Base-by-base conservation (phyloP, 2,888 invertebrate genomes). In the Dastarcus helophoroides region DNA sequence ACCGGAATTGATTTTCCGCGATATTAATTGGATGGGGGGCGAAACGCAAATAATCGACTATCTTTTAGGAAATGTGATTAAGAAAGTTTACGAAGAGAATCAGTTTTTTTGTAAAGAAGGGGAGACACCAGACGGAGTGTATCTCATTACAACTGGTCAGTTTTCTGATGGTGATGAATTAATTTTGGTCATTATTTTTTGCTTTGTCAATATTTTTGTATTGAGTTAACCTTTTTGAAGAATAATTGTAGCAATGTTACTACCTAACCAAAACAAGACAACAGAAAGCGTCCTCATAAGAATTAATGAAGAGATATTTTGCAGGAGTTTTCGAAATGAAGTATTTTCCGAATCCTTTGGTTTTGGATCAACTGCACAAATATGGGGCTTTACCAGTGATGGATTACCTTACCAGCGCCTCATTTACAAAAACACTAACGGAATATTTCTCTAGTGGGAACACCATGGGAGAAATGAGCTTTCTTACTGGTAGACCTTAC, bases 401-500 rank as follows among this genome's bases (percentile, higher is more conserved):
- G 2, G 33, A 33, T 22, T 29, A 29, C 11, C 22, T 33, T 2
- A 29, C 16, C 2, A 10, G 15, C n/a, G 4, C 12, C 7, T 22
- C 22, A 24, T 33, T 33, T 11, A 13, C 7, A 23, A 19, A 15
- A 8, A 2, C 6, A 3, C 22, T 13, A 9, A 27, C n/a, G n/a
- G 33, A 33, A 12, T 33, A 19, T 11, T 19, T 33, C 1, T 28
- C 22, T 11, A 14, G 23, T 13, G 33, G 33, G 4, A 33, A 33
- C 10, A 29, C 10, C 22, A 19, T 28, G 10, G 33, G 33, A 3
- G 33, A 33, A 16, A 7, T 33, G 3, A 27, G 29, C 14, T 5
- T 33, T 14, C 12, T 33, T 9, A 33, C 33, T 6, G 14, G 29
- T 2, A 26, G 33, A 19, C 33, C 33, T 7, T 33, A 33, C 14